These are phyloP conservation scores for Lasioglossum baleicum DNA, from an alignment of 1,140 invertebrate genomes.

Conservation along the genomic window DNA sequence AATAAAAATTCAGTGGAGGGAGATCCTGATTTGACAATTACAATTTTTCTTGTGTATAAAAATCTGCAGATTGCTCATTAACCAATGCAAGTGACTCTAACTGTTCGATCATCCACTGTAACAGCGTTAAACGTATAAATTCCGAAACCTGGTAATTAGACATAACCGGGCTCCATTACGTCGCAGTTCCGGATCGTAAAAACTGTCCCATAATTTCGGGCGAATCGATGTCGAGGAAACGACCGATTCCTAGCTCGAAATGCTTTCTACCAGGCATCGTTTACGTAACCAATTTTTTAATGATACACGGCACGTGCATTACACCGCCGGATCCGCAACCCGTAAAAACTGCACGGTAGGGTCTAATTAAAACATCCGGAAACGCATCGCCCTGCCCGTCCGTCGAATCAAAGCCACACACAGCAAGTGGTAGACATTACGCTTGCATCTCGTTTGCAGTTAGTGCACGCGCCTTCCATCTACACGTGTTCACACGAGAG, in stretches of 20 bases:
- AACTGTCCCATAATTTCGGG: not conserved
- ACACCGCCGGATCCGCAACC: constrained; percentile 3
- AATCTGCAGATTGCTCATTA: too few species aligned
- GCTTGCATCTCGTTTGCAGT: not conserved
- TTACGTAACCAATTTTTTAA: constrained; percentile 45
- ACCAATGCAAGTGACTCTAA: too few species aligned
- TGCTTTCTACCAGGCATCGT: constrained; percentile 33
- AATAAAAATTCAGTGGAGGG: too few species aligned
- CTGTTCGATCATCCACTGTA: too few species aligned
- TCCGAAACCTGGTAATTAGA: too few species aligned
- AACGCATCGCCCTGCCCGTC: constrained; percentile 1
- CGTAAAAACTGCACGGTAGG: constrained; percentile 15
- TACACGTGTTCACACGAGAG: not conserved
- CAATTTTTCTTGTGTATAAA: too few species aligned
- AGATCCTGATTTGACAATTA: too few species aligned
- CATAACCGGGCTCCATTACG: too few species aligned
- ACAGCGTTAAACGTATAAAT: too few species aligned
- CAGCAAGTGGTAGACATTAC: not conserved
- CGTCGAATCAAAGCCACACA: not conserved
- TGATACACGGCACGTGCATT: constrained; percentile 28
- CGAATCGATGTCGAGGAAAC: constrained; percentile 11
- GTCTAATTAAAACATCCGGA: constrained; percentile 57
- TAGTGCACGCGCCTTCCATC: constrained; percentile 10
- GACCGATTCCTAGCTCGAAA: constrained; percentile 10
- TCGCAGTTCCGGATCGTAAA: too few species aligned